Conservation (phyloP, 2,888 invertebrate species). For the Campoplex capitator region DNA sequence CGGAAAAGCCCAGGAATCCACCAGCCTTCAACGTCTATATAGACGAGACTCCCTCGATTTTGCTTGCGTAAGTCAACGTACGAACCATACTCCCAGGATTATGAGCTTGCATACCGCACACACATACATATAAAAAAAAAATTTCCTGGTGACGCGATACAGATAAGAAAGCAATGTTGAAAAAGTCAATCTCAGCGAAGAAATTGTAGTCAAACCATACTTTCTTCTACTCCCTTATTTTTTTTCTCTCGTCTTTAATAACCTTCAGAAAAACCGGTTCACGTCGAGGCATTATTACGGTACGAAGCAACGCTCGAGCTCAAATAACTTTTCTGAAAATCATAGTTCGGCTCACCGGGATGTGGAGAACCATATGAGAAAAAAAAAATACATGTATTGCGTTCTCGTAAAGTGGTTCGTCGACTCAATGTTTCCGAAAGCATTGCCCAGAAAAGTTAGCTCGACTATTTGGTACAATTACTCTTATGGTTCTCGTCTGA, state of each 20-base stretch:
- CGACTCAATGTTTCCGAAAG: not conserved
- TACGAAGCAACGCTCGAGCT: constrained; percentile 7
- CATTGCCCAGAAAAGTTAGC: not conserved
- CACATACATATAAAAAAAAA: not conserved
- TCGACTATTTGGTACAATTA: too few species aligned
- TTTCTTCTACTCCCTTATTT: too few species aligned
- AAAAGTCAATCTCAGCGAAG: constrained; percentile 49
- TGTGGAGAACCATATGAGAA: not conserved
- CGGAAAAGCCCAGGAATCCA: constrained; percentile 35
- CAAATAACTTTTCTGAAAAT: constrained; percentile 30
- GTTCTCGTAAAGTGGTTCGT: not conserved
- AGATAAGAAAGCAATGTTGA: constrained; percentile 44
- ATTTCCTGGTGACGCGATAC: constrained; percentile 5
- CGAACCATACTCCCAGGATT: constrained; percentile 33
- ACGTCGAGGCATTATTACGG: constrained; percentile 8
- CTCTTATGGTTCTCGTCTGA: not conserved
- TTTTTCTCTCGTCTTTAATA: constrained; percentile 16
- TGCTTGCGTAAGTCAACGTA: constrained; percentile 43
- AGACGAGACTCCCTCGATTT: constrained; percentile 16
- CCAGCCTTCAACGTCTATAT: constrained; percentile 15
- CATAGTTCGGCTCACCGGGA: not conserved
- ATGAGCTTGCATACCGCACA: constrained; percentile 38
- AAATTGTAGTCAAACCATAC: not conserved
- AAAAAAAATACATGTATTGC: not conserved
- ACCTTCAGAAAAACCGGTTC: constrained; percentile 7